phyloP scores from a whole-genome alignment of 2,888 invertebrate species.

The Agrilus biguttatus region DNA sequence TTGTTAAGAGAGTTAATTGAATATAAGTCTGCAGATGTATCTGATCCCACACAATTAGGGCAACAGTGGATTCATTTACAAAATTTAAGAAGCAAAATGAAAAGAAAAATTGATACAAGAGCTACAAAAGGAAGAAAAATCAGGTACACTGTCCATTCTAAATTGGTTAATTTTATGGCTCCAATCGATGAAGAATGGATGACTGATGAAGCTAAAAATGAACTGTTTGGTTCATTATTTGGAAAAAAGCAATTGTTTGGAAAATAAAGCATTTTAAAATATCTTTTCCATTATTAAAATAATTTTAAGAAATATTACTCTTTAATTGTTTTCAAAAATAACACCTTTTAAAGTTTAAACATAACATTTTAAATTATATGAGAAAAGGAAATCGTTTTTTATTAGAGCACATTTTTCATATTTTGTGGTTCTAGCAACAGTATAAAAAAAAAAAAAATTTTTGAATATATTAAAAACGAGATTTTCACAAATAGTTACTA shows the following conservation, averaged over 20 bases:
- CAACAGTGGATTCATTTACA: conserved; percentile 87
- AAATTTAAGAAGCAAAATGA: conserved; percentile 81
- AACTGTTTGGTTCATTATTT: conserved; percentile 71
- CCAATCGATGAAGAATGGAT: conserved; percentile 53
- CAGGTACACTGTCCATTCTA: conserved; percentile 70
- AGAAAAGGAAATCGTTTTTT: too few relatives aligned
- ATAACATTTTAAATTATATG: too few relatives aligned
- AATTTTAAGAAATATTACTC: too few relatives aligned
- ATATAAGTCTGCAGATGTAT: conserved; percentile 68
- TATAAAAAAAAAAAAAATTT: too few relatives aligned
- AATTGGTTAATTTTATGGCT: conserved; percentile 84
- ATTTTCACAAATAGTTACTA: too few relatives aligned
- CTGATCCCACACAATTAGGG: conserved; percentile 73
- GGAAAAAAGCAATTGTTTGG: conserved; percentile 33
- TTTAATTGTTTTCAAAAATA: too few relatives aligned
- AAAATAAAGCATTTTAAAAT: too few relatives aligned
- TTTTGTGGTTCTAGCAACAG: too few relatives aligned
- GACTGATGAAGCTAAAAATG: conserved; percentile 66
- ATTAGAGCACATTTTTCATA: too few relatives aligned
- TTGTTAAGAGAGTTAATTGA: conserved; percentile 84
- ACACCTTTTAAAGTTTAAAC: too few relatives aligned
- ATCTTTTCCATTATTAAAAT: too few relatives aligned
- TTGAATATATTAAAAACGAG: too few relatives aligned
- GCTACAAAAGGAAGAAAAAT: conserved; percentile 91
- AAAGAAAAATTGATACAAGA: conserved; percentile 81